Evolutionary conservation across 2,797 vertebrate species (phyloP), one percentile per base, ranked within the genome.

Genomic region (Arrhamphus sclerolepis): DNA sequence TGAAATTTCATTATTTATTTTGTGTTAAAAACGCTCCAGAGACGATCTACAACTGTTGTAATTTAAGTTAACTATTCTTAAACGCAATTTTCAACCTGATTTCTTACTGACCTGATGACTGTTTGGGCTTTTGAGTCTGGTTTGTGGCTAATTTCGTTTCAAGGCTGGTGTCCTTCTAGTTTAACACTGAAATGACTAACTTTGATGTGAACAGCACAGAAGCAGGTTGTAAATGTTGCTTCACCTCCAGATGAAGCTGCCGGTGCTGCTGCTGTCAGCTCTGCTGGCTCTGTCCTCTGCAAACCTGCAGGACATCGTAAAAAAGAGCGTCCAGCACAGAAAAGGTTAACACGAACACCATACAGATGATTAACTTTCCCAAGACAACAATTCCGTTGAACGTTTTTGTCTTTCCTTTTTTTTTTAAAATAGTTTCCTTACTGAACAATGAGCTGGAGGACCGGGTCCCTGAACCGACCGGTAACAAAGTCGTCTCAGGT

Each of bases 381-480:
- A 48, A 2, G 16, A 11, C 17, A 47, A 11, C 8, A 6, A 1
- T 5, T 9, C 8, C 17, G 8, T 6, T 40, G 4, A 18, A 41
- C 8, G 8, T 49, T 34, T 29, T 19, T 41, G 9, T 68, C 1
- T 40, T 17, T 43, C n/a, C 6, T 78, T 43, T 28, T 0, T 2
- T 11, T 26, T 26, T 26, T 26, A 3, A 3, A 26, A 6, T 64
- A 91, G 91, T 54, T 17, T 82, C 71, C 16, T 21, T 83, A 2
- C 46, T 93, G 70, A 92, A 92, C 70, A 89, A 89, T 3, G 70
- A 66, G n/a, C 46, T 86, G 46, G 73, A 85, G 46, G 87, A 19
- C 21, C 62, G 19, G 20, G 82, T 86, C 16, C 92, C 91, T 21
- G 64, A 75, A 17, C n/a, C 51, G 0, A 28, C 50, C 2, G 70